Percentiles rank a stretch among this genome's conserved stretches.
Evolutionary conservation across 2,113 vertebrate species (phyloP).

Genomic region (Nycticryphes semicollaris): DNA sequence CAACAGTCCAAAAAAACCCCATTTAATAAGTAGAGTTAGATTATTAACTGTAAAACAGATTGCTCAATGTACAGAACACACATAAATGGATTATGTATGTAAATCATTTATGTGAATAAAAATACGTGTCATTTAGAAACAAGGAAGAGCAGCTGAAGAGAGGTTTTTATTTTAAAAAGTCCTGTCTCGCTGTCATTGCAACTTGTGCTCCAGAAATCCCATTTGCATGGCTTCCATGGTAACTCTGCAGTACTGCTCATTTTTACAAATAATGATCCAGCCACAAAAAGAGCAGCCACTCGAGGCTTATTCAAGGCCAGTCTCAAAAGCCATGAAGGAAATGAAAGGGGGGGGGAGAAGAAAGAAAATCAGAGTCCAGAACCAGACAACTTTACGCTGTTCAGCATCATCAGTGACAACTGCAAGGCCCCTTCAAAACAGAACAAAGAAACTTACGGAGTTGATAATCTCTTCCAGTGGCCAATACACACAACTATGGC

Average conservation of each 20-base stretch:
- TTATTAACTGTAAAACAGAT: neutral
- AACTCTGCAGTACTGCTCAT: conserved; percentile 70
- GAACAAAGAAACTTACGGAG: neutral
- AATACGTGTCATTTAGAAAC: neutral
- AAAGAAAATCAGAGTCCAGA: neutral
- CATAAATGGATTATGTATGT: neutral
- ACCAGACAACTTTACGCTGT: neutral
- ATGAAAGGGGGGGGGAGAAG: neutral
- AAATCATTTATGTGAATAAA: neutral
- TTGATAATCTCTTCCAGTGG: neutral
- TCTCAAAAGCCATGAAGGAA: neutral
- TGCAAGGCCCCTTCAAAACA: neutral
- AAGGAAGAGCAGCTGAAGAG: neutral
- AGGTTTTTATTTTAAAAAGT: neutral
- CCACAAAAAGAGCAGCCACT: conserved; percentile 51
- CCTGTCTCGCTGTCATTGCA: conserved; percentile 64
- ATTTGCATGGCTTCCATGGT: conserved; percentile 81
- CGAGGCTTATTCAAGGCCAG: conserved; percentile 21
- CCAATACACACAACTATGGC: neutral
- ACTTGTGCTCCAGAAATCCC: conserved; percentile 86
- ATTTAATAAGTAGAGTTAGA: neutral
- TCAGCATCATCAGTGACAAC: neutral
- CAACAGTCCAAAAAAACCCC: neutral
- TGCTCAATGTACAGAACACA: neutral
- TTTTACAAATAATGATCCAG: conserved; percentile 64